Base-by-base conservation (phyloP, 2,888 invertebrate species). In the Ernsta delagoae region DNA sequence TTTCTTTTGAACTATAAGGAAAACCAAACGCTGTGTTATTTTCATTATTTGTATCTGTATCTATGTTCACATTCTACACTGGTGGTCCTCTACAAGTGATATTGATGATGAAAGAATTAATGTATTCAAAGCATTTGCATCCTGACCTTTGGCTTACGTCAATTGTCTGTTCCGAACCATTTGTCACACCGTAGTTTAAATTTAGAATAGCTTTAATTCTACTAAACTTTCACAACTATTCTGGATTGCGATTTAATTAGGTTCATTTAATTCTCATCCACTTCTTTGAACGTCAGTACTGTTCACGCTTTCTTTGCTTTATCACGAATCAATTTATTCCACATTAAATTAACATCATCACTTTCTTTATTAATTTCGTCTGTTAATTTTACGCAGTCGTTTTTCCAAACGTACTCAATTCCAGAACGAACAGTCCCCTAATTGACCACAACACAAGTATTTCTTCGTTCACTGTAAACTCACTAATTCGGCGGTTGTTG, bases 121-220 rank as follows among this genome's bases (percentile, higher is more conserved):
- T 41, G 24, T 66, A 59, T 50, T 54, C 41, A 60, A 7, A 53
- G 34, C 7, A 53, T 54, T 66, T 43, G 53, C 41, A 48, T 59
- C 43, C 39, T 34, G 59, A 59, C 34, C 59, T 66, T 60, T 66
- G 59, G 43, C 60, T 43, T 24, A 7, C 24, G 11, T 67, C 61
- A 60, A 67, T 67, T 67, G 54, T 59, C 7, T 45, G 34, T 39
- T 56, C 11, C 45, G 43, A 61, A 24, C 36, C n/a, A 61, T 67
- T 67, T 56, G 56, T 67, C 67, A 56, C 67, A 59, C n/a, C 16
- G 43, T 45, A 59, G 50, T n/a, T n/a, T n/a, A n/a, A n/a, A n/a
- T 53, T 53, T 53, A 24, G 7, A 53, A 53, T 53, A 16, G 50
- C 16, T 53, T 24, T 4, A 53, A 9, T 53, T 53, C 8, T 53